Percentiles rank a stretch among this genome's conserved stretches.
Conservation (phyloP, 2,797 vertebrate genomes). For the Hydrocynus forskahlii region DNA sequence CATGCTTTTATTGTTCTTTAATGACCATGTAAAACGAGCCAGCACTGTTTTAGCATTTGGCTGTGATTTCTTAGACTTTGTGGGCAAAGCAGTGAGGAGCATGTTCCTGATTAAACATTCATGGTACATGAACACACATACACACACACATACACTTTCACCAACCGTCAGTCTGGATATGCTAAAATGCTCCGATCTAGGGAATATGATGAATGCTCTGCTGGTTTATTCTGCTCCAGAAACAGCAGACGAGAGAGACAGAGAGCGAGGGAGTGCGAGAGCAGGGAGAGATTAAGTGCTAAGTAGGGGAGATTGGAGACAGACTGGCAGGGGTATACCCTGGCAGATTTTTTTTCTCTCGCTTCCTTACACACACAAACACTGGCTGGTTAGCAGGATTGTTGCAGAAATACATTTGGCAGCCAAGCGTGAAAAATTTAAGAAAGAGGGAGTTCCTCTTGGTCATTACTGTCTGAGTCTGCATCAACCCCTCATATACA, state of each 20-base stretch:
- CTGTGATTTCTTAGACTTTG: neutral
- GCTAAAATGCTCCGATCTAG: slow-evolving; percentile 28
- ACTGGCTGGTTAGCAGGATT: neutral
- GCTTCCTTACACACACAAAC: slow-evolving; percentile 1
- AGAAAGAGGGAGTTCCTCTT: slow-evolving; percentile 13
- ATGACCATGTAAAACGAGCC: slow-evolving; percentile 12
- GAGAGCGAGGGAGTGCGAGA: neutral
- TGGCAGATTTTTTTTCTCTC: slow-evolving; percentile 11
- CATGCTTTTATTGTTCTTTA: slow-evolving; percentile 26
- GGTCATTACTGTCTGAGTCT: neutral
- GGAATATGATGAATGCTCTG: slow-evolving; percentile 26
- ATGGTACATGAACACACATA: slow-evolving; percentile 1
- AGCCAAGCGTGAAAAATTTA: neutral
- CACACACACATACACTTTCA: neutral
- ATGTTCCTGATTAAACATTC: neutral
- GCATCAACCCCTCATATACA: neutral
- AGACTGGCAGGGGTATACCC: slow-evolving; percentile 24
- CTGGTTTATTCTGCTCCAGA: slow-evolving; percentile 37
- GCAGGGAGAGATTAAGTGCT: neutral
- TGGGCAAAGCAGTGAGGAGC: neutral
- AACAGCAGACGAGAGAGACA: slow-evolving; percentile 6
- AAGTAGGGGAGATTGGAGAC: neutral
- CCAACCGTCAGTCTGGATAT: slow-evolving; percentile 25
- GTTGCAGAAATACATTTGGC: neutral
- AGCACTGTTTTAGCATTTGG: neutral